These are phyloP conservation scores for Mormyrops attenuatus DNA, from an alignment of 2,797 vertebrate genomes.

Conservation along the genomic window DNA sequence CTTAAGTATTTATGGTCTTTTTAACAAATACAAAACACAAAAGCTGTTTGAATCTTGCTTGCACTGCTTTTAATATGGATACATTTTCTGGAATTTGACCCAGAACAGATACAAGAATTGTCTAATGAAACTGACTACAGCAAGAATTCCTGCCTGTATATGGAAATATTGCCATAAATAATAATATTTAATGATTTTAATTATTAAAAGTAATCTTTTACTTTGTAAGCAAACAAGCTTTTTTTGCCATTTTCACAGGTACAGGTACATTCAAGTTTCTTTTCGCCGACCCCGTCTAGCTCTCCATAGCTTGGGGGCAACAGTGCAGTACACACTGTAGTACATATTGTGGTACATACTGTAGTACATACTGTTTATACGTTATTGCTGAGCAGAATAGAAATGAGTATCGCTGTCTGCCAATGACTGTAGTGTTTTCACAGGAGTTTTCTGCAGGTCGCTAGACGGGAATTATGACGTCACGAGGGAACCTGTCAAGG, in stretches of 20 bases:
- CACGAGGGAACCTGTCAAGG: background rate
- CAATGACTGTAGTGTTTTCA: background rate
- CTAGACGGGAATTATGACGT: background rate
- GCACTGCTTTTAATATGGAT: background rate
- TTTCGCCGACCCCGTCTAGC: background rate
- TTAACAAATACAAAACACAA: background rate
- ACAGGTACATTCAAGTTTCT: background rate
- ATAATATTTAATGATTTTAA: background rate
- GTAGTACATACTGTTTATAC: background rate
- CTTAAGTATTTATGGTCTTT: constrained; percentile 4
- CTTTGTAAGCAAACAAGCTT: background rate
- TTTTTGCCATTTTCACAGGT: background rate
- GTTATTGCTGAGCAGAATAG: background rate
- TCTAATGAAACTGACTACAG: background rate
- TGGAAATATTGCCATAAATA: background rate
- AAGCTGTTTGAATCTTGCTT: background rate
- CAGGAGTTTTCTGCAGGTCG: background rate
- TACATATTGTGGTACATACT: background rate
- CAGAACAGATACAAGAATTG: background rate
- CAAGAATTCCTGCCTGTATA: background rate
- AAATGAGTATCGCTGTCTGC: background rate
- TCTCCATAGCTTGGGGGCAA: background rate
- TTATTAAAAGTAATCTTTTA: background rate
- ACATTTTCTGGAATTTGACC: background rate
- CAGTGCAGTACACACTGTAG: background rate